Evolutionary conservation across 2,888 invertebrate species (phyloP).

Genomic region (Opisthograptis luteolata): DNA sequence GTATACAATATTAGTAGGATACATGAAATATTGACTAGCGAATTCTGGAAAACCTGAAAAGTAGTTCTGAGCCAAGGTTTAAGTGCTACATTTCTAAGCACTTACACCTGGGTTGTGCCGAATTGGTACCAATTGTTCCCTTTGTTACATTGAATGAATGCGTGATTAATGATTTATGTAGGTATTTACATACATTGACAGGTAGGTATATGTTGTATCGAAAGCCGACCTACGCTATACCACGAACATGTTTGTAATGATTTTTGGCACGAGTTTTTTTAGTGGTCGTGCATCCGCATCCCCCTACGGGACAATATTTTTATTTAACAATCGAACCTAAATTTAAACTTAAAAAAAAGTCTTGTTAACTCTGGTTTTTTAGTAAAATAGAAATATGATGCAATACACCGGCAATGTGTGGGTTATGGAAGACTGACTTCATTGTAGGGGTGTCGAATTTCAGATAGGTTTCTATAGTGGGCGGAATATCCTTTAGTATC

Average conservation of each 20-base stretch:
- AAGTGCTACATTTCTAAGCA: conserved; percentile 9
- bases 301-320: background rate
- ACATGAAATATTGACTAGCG: conserved; percentile 6
- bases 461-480: background rate
- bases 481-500: conserved; percentile 4
- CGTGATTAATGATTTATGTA: conserved; percentile 47
- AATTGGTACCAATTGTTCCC: conserved; percentile 40
- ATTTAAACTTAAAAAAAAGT: too few species aligned
- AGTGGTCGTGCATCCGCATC: too few species aligned
- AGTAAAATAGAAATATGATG: background rate
- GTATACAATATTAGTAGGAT: too few species aligned
- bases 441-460: conserved; percentile 2
- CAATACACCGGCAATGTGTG: conserved; percentile 4
- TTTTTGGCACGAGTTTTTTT: conserved; percentile 5
- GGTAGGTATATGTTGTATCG: background rate
- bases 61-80: conserved; percentile 16
- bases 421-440: background rate
- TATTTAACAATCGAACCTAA: too few species aligned
- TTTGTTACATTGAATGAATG: conserved; percentile 42
- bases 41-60: conserved; percentile 16
- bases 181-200: conserved; percentile 24
- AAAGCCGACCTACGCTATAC: conserved; percentile 1
- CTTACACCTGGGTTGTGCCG: conserved; percentile 4
- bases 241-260: background rate
- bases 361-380: too few species aligned